Evolutionary conservation across 92 coral and sea anemone genomes (phyloP), one percentile per base, ranked within the genome.

Genomic region (Meandrina meandrites): DNA sequence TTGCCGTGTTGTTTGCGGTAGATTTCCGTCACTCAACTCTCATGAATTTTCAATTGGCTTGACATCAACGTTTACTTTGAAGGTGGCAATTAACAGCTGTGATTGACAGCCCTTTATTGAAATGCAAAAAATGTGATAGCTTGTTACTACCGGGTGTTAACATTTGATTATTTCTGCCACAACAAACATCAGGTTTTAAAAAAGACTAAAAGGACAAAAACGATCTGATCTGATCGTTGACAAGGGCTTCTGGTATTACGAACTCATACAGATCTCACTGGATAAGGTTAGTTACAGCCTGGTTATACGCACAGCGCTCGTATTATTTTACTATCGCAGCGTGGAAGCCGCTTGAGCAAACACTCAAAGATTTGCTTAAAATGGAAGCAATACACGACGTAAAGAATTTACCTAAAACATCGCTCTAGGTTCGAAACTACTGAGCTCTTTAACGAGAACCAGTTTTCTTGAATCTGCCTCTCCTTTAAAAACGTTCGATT

Each of bases 111-210:
- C n/a, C 85, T 62, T 60, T 84, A 87, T 87, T 90, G 88, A 90
- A 87, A 90, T 90, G 93, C 93, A 90, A 90, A 90, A 90, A 31
- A 21, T 64, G 83, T n/a, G 37, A 85, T 78, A 30, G 77, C 50
- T 85, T 76, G 88, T 85, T 85, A 77, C 88, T 66, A 51, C 88
- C 56, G 75, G 82, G 83, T 85, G 88, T 77, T 78, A 85, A 78
- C 88, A 78, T 85, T 74, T 84, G 85, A 84, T 75, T 75, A 56
- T 74, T 75, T 31, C 67, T 58, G 77, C 62, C 76, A 85, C 40
- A 85, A 22, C 83, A 85, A 76, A 85, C 82, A 76, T 32, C 67
- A 66, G 58, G 48, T 75, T 84, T 73, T 73, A 35, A 53, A 35
- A 24, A 79, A 58, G 68, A 66, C 69, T 31, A 22, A 82, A 34